A percentile compares a stretch with the other conserved stretches of the same genome.
Conservation (phyloP, 2,888 invertebrate genomes). For the Phalera bucephala region DNA sequence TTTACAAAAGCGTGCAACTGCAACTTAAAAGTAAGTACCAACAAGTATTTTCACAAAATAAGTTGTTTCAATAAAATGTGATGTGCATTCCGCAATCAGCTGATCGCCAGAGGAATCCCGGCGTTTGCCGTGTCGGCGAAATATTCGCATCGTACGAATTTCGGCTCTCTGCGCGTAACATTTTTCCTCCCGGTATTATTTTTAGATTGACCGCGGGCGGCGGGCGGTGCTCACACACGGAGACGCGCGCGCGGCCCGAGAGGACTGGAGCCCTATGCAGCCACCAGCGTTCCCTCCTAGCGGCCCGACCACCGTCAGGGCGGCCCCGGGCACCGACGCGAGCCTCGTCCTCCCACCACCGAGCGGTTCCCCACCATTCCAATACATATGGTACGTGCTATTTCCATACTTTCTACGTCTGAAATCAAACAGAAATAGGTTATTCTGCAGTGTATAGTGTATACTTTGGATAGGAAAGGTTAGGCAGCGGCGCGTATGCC, state of each 20-base stretch:
- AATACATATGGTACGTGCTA: conserved; percentile 64
- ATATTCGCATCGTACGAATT: conserved; percentile 70
- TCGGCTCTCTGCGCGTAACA: conserved; percentile 64
- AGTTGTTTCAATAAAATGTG: no score
- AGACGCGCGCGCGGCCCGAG: conserved; percentile 72
- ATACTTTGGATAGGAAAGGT: conserved; percentile 33
- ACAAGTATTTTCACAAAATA: no score
- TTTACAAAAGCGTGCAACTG: no score
- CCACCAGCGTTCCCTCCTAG: conserved; percentile 65
- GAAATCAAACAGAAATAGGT: conserved; percentile 21
- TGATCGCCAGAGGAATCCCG: conserved; percentile 31
- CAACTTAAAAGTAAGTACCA: no score
- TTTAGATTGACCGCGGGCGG: conserved; percentile 77
- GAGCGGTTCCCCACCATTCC: conserved; percentile 66
- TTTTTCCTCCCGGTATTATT: conserved; percentile 74
- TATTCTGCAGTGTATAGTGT: conserved; percentile 25
- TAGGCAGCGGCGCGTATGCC: conserved; percentile 36
- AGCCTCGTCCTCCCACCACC: conserved; percentile 54
- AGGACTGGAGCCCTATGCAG: conserved; percentile 74
- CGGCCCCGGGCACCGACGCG: conserved; percentile 62
- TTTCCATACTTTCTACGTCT: conserved; percentile 25
- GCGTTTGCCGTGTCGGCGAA: conserved; percentile 55
- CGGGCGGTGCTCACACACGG: conserved; percentile 66
- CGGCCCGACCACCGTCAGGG: conserved; percentile 53
- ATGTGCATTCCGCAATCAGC: conserved; percentile 32